Evolutionary conservation across 1,140 invertebrate species (phyloP).

Genomic region (Agrypnia vestita): DNA sequence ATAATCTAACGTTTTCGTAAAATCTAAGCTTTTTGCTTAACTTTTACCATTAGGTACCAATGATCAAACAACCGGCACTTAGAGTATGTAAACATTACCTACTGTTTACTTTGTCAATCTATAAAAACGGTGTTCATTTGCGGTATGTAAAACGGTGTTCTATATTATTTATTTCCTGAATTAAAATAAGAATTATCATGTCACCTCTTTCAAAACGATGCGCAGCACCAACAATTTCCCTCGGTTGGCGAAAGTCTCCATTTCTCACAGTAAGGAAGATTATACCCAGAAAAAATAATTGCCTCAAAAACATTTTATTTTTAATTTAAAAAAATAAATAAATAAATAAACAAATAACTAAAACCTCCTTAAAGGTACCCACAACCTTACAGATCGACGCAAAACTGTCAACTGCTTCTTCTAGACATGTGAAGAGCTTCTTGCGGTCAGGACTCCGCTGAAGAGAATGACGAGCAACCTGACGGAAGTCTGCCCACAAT

Average conservation of each 20-base stretch:
- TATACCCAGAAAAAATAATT: not conserved
- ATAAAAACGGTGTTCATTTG: too few species aligned
- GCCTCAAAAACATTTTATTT: not conserved
- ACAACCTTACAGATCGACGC: conserved; percentile 19
- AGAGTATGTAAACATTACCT: too few species aligned
- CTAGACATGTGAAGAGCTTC: not conserved
- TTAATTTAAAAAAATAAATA: too few species aligned
- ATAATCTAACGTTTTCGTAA: too few species aligned
- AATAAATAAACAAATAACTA: not conserved
- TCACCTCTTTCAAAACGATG: conserved; percentile 21
- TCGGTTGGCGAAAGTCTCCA: not conserved
- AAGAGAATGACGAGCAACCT: conserved; percentile 19
- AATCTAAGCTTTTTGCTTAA: too few species aligned
- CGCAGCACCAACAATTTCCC: not conserved
- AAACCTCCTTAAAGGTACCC: not conserved
- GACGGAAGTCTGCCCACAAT: conserved; percentile 38
- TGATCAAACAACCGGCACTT: too few species aligned
- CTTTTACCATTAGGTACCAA: too few species aligned
- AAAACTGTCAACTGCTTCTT: not conserved
- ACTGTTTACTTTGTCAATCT: too few species aligned
- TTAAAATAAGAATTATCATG: not conserved
- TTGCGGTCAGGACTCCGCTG: conserved; percentile 7
- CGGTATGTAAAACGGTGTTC: too few species aligned
- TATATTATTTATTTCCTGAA: not conserved
- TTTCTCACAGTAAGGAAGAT: not conserved